Evolutionary conservation across 2,113 vertebrate species (phyloP).

Genomic region (Kryptolebias marmoratus): DNA sequence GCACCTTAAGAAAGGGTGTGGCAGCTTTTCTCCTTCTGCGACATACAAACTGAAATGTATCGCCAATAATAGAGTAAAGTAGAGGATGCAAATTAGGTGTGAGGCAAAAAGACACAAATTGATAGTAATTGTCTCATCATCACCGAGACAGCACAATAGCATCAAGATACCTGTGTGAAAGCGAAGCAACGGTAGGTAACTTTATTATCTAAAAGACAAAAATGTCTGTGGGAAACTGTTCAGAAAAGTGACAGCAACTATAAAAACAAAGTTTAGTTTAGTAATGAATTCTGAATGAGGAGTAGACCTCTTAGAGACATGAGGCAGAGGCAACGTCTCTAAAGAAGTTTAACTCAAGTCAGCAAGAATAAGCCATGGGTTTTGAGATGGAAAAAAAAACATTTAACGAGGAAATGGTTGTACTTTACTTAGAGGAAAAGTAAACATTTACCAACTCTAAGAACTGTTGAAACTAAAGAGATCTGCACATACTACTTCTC

Average conservation of each 20-base stretch:
- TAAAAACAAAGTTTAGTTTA: constrained; percentile 19
- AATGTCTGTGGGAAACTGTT: constrained; percentile 33
- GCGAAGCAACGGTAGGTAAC: not conserved
- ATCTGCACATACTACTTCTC: too few relatives aligned
- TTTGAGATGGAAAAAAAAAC: constrained; percentile 30
- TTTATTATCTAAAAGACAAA: constrained; percentile 55
- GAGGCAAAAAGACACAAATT: constrained; percentile 30
- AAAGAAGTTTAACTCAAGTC: constrained; percentile 22
- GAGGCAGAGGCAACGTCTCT: constrained; percentile 29
- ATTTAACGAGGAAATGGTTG: constrained; percentile 7
- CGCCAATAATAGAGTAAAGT: not conserved
- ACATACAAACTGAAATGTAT: too few relatives aligned
- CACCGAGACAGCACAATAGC: constrained; percentile 12
- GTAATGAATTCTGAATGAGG: constrained; percentile 47
- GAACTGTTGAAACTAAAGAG: too few relatives aligned
- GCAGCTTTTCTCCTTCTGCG: not conserved
- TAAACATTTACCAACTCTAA: constrained; percentile 26
- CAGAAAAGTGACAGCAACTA: constrained; percentile 23
- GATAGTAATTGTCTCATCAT: constrained; percentile 30
- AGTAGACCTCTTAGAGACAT: constrained; percentile 22
- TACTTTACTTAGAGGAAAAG: constrained; percentile 26
- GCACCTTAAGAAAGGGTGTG: not conserved
- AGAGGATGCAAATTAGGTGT: constrained; percentile 3
- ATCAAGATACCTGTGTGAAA: constrained; percentile 39
- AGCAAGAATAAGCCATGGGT: constrained; percentile 6